Evolutionary conservation across 2,888 invertebrate genomes (phyloP), one percentile per base, ranked within the genome.

Genomic region (Thereva nobilitata): DNA sequence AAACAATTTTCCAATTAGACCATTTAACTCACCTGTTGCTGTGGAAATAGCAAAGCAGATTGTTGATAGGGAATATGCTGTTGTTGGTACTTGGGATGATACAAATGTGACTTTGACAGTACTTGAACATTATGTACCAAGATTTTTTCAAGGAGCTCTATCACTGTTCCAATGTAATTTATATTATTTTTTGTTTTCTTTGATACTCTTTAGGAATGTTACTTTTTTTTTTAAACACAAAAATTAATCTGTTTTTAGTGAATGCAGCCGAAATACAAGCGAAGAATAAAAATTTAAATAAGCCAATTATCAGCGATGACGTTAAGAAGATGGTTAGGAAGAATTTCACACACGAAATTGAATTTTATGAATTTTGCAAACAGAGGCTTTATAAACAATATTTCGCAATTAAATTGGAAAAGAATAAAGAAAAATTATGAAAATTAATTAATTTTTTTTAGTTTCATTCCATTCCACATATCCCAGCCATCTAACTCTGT

Each of bases 361-460:
- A 95, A 73, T 93, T 94, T 79, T 95, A 94, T 78, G 88, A 93
- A 75, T 95, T 94, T 78, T 93, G 93, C 79, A 88, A 88, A 72
- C 93, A 94, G 77, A 84, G 93, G 73, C 84, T 95, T 4, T 89
- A 92, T 75, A 85, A 87, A 76, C 94, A 94, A 66, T 79, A 76
- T 57, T 71, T 79, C 61, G 78, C 79, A 0, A 8, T 64, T 64
- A 42, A 41, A 35, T 7, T 42, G n/a, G n/a, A 55, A 8, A 5
- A 6, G 23, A 55, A 55, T 55, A 55, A 41, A 55, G 3, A 4
- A 41, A n/a, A 55, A 41, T 55, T 10, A 12, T 10, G 49, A n/a
- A 52, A 56, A 47, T 64, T 40, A 57, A 38, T 34, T 35, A 45
- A 40, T 53, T 44, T 12, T 38, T 8, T 42, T 9, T 5, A 59